Percentiles rank a stretch among this genome's conserved stretches.
Conservation (phyloP, 2,113 vertebrate species). For the Pipa parva region DNA sequence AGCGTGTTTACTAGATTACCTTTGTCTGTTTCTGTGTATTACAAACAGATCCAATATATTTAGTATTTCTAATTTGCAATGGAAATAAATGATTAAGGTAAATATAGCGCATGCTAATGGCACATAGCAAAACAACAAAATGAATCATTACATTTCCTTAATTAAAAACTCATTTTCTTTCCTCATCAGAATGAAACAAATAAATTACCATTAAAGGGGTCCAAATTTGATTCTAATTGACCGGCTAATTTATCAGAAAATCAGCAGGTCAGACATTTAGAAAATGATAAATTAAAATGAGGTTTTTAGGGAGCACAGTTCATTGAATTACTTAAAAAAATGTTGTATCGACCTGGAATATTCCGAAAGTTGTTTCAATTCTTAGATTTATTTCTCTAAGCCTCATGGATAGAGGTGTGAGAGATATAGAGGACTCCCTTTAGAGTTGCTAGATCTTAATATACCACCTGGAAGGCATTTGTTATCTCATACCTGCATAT, state of each 20-base stretch:
- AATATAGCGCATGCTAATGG: conserved; percentile 36
- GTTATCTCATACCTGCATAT: conserved; percentile 51
- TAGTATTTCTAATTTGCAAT: conserved; percentile 30
- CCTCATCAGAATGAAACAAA: conserved; percentile 17
- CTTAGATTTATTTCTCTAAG: background rate
- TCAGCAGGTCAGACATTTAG: conserved; percentile 32
- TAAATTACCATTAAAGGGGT: conserved; percentile 24
- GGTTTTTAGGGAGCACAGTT: too few species aligned
- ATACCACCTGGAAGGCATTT: conserved; percentile 46
- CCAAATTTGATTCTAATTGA: conserved; percentile 40
- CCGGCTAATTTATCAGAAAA: conserved; percentile 38
- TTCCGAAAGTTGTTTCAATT: background rate
- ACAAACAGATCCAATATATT: conserved; percentile 11
- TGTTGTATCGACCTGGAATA: background rate
- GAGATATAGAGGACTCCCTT: conserved; percentile 39
- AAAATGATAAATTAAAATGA: conserved; percentile 25
- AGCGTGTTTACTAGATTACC: too few species aligned
- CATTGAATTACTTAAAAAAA: background rate
- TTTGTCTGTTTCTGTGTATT: too few species aligned
- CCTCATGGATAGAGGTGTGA: background rate
- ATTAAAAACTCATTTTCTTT: conserved; percentile 41
- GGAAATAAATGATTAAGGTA: conserved; percentile 34
- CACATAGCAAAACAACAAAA: conserved; percentile 29
- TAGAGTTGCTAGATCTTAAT: conserved; percentile 44
- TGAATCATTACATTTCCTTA: conserved; percentile 41